phyloP scores from a whole-genome alignment of 2,888 invertebrate genomes.

The Parascotia fuliginaria region DNA sequence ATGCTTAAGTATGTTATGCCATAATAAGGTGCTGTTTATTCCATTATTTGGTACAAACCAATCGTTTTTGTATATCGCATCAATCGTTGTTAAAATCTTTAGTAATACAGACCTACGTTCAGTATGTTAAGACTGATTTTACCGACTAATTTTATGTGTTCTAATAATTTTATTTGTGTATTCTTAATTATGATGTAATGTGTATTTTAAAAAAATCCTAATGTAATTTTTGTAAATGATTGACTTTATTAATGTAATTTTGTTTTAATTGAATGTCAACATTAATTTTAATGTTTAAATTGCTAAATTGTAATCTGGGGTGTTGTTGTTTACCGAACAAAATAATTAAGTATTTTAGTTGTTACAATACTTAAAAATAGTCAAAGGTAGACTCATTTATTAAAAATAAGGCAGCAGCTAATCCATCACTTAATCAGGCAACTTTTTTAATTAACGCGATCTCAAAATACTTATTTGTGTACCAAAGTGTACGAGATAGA shows the following conservation, averaged over 20 bases:
- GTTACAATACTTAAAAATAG: conserved; percentile 24
- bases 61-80: conserved; percentile 46
- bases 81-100: conserved; percentile 45
- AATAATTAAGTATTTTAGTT: conserved; percentile 8
- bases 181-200: conserved; percentile 36
- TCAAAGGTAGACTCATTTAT: conserved; percentile 21
- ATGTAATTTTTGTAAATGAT: conserved; percentile 21
- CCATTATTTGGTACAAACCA: conserved; percentile 68
- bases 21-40: conserved; percentile 73
- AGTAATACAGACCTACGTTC: conserved; percentile 32
- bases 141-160: conserved; percentile 52
- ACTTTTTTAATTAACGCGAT: conserved; percentile 47
- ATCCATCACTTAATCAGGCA: conserved; percentile 39
- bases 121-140: conserved; percentile 75
- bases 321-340: conserved; percentile 26
- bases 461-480: conserved; percentile 26
- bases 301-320: conserved; percentile 19
- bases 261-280: too few relatives aligned
- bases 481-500: conserved; percentile 13
- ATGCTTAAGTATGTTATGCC: conserved; percentile 45
- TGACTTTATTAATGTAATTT: conserved; percentile 37
- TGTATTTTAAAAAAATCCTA: conserved; percentile 34
- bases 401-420: conserved; percentile 27
- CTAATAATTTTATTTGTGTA: conserved; percentile 54
- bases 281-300: conserved; percentile 6